A percentile compares a stretch with the other conserved stretches of the same genome.
Evolutionary conservation across 2,888 invertebrate genomes (phyloP).

Genomic region (Synergus itoensis): DNA sequence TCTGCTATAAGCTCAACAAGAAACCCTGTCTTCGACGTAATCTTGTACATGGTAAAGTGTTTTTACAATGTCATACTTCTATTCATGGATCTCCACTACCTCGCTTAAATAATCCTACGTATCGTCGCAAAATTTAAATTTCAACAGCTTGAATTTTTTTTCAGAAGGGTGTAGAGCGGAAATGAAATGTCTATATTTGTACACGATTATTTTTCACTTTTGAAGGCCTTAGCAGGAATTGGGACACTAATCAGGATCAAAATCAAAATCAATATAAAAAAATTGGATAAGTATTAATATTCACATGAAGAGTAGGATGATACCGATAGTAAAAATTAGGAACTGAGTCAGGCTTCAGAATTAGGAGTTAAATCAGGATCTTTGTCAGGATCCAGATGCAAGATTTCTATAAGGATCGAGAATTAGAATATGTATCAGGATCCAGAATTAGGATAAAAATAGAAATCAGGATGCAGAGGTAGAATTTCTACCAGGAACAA

Average conservation of each 20-base stretch:
- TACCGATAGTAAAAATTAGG: no score
- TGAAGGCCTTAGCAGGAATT: background rate
- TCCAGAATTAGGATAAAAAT: background rate
- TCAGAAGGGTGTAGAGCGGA: background rate
- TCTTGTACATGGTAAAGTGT: constrained; percentile 23
- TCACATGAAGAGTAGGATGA: no score
- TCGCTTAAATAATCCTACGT: constrained; percentile 35
- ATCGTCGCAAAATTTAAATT: constrained; percentile 31
- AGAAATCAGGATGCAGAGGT: background rate
- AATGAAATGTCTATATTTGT: background rate
- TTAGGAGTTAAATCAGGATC: background rate
- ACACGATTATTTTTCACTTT: background rate
- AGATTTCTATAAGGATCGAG: background rate
- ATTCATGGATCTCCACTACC: constrained; percentile 16
- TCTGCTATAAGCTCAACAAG: constrained; percentile 21
- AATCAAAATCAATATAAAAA: no score
- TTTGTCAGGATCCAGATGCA: background rate
- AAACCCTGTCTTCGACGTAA: constrained; percentile 31
- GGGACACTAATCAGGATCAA: no score
- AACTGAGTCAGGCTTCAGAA: no score
- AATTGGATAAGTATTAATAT: no score
- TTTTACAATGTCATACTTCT: constrained; percentile 25
- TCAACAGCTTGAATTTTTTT: constrained; percentile 9
- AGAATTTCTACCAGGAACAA: background rate
- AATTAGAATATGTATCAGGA: background rate